A percentile compares a stretch with the other conserved stretches of the same genome.
These are phyloP conservation scores for Melanaphis sacchari DNA, from an alignment of 1,140 invertebrate genomes.

Conservation along the genomic window DNA sequence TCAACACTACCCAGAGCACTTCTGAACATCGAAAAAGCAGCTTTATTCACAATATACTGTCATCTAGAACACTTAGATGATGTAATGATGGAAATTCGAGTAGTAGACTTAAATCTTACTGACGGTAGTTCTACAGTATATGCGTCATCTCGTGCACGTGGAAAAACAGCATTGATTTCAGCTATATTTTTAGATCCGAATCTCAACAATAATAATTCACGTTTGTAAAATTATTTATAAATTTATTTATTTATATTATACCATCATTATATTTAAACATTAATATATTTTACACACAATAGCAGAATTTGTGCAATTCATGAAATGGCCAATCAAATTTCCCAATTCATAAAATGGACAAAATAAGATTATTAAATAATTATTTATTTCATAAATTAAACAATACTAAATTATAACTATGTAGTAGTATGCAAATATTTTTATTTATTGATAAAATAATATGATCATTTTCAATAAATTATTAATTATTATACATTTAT, in stretches of 20 bases:
- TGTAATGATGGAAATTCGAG: slow-evolving; percentile 16
- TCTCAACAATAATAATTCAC: background rate
- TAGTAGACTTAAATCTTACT: background rate
- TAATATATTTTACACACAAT: no score
- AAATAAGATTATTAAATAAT: no score
- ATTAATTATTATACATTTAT: no score
- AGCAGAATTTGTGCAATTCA: no score
- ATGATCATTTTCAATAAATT: no score
- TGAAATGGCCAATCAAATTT: no score
- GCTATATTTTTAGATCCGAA: slow-evolving; percentile 23
- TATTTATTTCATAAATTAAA: no score
- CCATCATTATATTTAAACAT: background rate
- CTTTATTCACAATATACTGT: slow-evolving; percentile 12
- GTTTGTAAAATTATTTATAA: background rate
- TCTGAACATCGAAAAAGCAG: background rate
- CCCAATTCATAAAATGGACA: no score
- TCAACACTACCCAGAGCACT: background rate
- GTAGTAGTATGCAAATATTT: no score
- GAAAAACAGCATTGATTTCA: background rate
- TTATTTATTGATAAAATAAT: no score
- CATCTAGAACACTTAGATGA: background rate
- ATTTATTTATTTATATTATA: background rate
- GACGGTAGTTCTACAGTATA: background rate
- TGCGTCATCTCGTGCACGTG: background rate
- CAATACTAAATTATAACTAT: no score